Percentiles rank a stretch among this genome's conserved stretches.
Conservation (phyloP, 2,888 invertebrate genomes). For the Anoplius nigerrimus region DNA sequence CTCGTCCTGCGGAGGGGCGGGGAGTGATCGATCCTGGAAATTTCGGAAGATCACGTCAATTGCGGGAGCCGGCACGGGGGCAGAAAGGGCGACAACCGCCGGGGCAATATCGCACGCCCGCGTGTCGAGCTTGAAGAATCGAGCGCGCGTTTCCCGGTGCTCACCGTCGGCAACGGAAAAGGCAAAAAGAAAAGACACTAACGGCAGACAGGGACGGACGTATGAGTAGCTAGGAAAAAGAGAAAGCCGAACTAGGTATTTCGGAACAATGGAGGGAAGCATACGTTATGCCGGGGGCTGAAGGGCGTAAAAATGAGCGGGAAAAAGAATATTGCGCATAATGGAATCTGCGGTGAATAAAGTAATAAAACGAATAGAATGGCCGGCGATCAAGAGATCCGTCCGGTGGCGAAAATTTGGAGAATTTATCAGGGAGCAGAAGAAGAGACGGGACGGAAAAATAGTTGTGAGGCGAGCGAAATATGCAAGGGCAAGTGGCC, state of each 20-base stretch:
- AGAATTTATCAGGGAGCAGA: not conserved
- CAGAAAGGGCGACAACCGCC: not conserved
- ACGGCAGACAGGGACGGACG: not conserved
- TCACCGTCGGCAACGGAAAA: not conserved
- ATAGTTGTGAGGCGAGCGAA: not conserved
- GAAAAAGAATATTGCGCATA: too few species aligned
- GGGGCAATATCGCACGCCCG: conserved; percentile 3
- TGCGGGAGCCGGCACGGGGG: not conserved
- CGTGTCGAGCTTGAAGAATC: conserved; percentile 21
- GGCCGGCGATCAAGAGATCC: too few species aligned
- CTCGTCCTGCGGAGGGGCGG: too few species aligned
- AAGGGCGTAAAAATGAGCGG: not conserved
- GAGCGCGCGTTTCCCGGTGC: conserved; percentile 15
- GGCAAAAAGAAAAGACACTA: too few species aligned
- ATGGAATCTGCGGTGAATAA: too few species aligned
- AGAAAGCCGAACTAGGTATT: not conserved
- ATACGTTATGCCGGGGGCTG: too few species aligned
- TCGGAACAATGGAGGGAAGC: not conserved
- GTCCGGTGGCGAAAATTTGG: not conserved
- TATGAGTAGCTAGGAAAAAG: not conserved
- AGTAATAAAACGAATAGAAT: too few species aligned
- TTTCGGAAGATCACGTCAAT: not conserved
- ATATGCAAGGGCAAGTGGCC: not conserved
- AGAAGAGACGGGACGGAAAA: not conserved
- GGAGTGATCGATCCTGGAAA: too few species aligned